These are phyloP conservation scores for Odiellus spinosus DNA, from an alignment of 2,888 invertebrate genomes.

Conservation along the genomic window DNA sequence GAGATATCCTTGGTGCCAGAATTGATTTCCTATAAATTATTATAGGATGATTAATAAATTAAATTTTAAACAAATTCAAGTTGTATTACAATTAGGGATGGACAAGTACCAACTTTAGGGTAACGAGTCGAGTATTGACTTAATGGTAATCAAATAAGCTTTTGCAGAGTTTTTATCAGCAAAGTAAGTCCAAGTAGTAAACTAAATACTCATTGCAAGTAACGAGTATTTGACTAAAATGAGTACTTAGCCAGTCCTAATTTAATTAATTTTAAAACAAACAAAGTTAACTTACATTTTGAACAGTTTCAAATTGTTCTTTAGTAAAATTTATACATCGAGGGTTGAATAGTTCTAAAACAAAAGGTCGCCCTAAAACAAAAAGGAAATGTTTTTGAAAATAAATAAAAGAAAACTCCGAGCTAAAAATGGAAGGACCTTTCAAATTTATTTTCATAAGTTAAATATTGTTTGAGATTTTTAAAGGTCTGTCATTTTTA, in stretches of 20 bases:
- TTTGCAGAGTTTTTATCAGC: no score
- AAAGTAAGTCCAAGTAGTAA: no score
- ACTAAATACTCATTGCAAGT: no score
- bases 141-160: not conserved
- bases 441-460: no score
- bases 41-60: not conserved
- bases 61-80: no score
- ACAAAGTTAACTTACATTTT: slow-evolving; percentile 28
- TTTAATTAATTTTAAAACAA: not conserved
- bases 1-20: slow-evolving; percentile 37
- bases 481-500: no score
- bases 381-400: slow-evolving; percentile 26
- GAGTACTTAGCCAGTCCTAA: not conserved
- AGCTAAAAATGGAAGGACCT: no score
- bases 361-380: slow-evolving; percentile 71
- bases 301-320: slow-evolving; percentile 39
- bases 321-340: slow-evolving; percentile 37
- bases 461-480: no score
- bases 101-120: not conserved
- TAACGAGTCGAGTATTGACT: not conserved
- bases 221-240: no score
- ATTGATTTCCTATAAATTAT: slow-evolving; percentile 38
- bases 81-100: not conserved
- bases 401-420: no score
- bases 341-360: slow-evolving; percentile 63